A percentile compares a stretch with the other conserved stretches of the same genome.
These are phyloP conservation scores for Ferdinandea cuprea DNA, from an alignment of 2,888 invertebrate species.

Conservation along the genomic window DNA sequence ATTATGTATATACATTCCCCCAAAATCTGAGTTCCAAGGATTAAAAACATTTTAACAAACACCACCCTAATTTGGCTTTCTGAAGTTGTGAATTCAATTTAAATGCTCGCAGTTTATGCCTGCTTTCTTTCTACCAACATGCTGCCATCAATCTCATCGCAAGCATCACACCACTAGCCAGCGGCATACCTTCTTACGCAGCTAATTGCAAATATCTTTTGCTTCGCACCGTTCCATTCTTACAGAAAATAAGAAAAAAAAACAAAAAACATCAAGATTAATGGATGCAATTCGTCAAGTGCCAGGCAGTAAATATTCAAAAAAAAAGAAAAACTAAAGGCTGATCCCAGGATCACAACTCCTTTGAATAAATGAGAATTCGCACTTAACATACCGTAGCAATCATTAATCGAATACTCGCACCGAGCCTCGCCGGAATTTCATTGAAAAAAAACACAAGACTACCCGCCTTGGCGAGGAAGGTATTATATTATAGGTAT, in stretches of 20 bases:
- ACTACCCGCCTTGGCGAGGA: neutral
- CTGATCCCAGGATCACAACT: constrained; percentile 70
- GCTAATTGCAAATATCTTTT: constrained; percentile 61
- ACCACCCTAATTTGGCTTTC: neutral
- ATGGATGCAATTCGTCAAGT: constrained; percentile 74
- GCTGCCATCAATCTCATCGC: neutral
- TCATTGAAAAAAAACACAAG: constrained; percentile 65
- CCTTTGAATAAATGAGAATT: constrained; percentile 75
- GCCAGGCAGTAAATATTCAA: constrained; percentile 58
- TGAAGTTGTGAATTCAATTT: constrained; percentile 8
- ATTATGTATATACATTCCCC: too few species aligned
- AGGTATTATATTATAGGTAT: too few species aligned
- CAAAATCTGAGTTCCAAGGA: too few species aligned
- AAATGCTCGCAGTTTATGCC: neutral
- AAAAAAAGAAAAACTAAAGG: constrained; percentile 50
- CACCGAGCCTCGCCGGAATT: constrained; percentile 46
- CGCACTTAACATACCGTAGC: constrained; percentile 78
- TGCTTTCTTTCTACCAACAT: neutral
- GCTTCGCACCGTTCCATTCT: constrained; percentile 41
- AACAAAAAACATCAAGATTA: too few species aligned
- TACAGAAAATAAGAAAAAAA: constrained; percentile 35
- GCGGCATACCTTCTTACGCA: constrained; percentile 17
- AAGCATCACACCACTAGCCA: neutral
- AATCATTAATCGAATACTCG: constrained; percentile 77
- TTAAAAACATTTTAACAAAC: too few species aligned